phyloP scores from a whole-genome alignment of 2,888 invertebrate species.

The Dioctria linearis region DNA sequence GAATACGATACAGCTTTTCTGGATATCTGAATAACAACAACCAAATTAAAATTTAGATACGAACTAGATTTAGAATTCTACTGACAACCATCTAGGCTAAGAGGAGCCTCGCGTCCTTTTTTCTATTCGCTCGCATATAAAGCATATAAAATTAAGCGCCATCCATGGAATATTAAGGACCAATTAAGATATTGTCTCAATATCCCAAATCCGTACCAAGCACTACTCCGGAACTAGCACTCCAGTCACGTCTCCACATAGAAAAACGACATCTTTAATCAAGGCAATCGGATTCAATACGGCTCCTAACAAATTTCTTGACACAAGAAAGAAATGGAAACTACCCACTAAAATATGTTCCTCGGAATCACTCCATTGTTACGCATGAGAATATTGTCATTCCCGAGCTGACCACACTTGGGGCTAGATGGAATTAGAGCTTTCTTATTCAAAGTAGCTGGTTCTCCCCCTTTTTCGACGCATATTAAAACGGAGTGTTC shows the following conservation, averaged over 20 bases:
- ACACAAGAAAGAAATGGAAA: conserved; percentile 33
- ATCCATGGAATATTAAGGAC: conserved; percentile 48
- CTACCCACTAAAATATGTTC: conserved; percentile 6
- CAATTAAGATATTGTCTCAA: conserved; percentile 52
- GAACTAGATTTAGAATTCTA: too few relatives aligned
- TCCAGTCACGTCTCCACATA: conserved; percentile 56
- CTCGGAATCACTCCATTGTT: conserved; percentile 48
- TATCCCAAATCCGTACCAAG: conserved; percentile 28
- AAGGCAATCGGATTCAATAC: conserved; percentile 55
- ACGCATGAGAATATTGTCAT: conserved; percentile 49
- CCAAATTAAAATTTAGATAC: too few relatives aligned
- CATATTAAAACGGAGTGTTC: background rate
- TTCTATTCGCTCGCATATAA: conserved; percentile 42
- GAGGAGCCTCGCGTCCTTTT: conserved; percentile 32
- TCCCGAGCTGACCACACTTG: conserved; percentile 27
- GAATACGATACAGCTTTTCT: too few relatives aligned
- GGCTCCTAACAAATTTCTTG: conserved; percentile 43
- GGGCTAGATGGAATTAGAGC: conserved; percentile 53
- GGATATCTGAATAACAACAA: too few relatives aligned
- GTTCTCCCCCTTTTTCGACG: background rate
- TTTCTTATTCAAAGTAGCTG: conserved; percentile 56
- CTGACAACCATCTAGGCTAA: conserved; percentile 2
- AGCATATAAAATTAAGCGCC: conserved; percentile 43
- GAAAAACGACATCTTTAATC: conserved; percentile 57
- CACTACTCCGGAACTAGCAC: conserved; percentile 18